Base-by-base conservation (phyloP, 2,888 invertebrate species). In the Pocota personata region DNA sequence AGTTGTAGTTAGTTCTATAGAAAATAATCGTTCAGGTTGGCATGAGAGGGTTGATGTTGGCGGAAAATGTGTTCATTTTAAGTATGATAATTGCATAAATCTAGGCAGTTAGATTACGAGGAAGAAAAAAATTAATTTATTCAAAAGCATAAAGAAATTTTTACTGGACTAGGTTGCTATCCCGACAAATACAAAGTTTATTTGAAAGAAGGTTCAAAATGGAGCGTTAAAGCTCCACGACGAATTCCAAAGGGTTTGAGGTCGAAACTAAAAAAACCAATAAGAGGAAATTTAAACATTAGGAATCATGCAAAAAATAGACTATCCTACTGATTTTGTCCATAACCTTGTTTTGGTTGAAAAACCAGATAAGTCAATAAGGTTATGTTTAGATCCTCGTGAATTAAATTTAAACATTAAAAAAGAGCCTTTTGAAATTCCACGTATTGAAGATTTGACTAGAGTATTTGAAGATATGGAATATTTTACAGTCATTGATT, bases 321-420 rank as follows among this genome's bases (percentile, higher is more conserved):
- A 69, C 40, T 30, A 43, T 66, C 57, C 37, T 80, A 94, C 96
- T 94, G 93, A 97, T 14, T 82, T 48, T 60, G 66, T 75, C 8
- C 50, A 57, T 30, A 69, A 62, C 6, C 37, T 76, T 14, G 64
- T 72, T 14, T n/a, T n/a, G n/a, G n/a, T n/a, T n/a, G 79, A 69
- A 52, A 78, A 78, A 60, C 32, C 35, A 19, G 64, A 79, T 46
- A 79, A 79, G 35, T 62, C 62, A 8, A 60, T 79, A 24, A 37
- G 57, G 43, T 32, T 79, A 48, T 79, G 78, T 46, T 60, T 71
- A 52, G 78, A 71, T 46, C 62, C 64, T 10, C 57, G 52, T 16
- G 46, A 64, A 12, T 14, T 79, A 10, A 79, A 79, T 64, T 1
- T 16, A n/a, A 64, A 57, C 10, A 35, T 79, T 37, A 12, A 52